Evolutionary conservation across 2,797 vertebrate species (phyloP).

Genomic region (Hydrophis major): DNA sequence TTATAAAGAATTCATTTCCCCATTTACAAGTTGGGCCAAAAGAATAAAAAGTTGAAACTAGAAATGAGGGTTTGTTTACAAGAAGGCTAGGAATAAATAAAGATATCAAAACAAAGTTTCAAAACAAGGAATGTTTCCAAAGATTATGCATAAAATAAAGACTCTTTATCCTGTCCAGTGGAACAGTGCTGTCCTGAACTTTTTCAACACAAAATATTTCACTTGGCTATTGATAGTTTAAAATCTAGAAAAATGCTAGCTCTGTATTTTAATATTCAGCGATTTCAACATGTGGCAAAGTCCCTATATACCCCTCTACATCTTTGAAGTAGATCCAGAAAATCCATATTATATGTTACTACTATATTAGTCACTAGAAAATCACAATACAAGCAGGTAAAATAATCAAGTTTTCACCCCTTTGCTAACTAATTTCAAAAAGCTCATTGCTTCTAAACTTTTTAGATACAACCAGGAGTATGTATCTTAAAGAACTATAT

Average conservation of each 20-base stretch:
- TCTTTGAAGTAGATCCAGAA: background rate
- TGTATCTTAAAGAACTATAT: too few species aligned
- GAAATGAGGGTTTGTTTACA: slow-evolving; percentile 3
- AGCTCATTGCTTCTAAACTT: background rate
- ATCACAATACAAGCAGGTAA: background rate
- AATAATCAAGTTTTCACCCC: background rate
- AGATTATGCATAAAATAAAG: background rate
- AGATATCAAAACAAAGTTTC: slow-evolving; percentile 32
- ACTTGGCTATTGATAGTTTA: background rate
- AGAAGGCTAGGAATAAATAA: slow-evolving; percentile 17
- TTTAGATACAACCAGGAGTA: background rate
- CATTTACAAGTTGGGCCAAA: background rate
- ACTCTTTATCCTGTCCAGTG: background rate
- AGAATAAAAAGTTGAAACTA: slow-evolving; percentile 26
- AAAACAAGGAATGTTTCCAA: slow-evolving; percentile 1
- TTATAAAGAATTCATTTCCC: background rate
- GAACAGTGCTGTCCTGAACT: background rate
- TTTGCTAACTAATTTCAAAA: background rate
- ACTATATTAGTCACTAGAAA: background rate
- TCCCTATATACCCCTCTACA: background rate
- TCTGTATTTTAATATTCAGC: background rate
- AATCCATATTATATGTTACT: background rate
- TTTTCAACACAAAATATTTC: background rate
- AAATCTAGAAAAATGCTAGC: slow-evolving; percentile 44
- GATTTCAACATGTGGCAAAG: slow-evolving; percentile 8